These are phyloP conservation scores for Sus scrofa DNA, from an alignment of 2,113 vertebrate genomes.

Conservation along the genomic window DNA sequence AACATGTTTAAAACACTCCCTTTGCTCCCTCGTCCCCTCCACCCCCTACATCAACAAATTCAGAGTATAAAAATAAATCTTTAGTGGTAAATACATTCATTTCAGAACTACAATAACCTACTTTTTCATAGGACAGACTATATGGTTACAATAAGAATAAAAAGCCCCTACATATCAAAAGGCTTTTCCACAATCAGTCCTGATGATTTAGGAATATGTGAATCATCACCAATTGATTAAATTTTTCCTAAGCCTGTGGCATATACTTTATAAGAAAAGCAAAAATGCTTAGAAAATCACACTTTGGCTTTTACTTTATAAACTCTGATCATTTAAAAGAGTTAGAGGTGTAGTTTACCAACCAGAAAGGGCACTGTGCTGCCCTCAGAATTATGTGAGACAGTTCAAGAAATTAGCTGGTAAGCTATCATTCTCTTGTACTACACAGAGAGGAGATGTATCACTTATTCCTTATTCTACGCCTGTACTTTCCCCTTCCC, in stretches of 20 bases:
- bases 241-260: constrained; percentile 18
- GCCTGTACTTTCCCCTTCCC: not conserved
- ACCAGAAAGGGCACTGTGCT: not conserved
- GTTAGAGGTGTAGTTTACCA: not conserved
- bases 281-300: constrained; percentile 14
- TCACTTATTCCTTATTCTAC: not conserved
- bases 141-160: constrained; percentile 31
- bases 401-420: not conserved
- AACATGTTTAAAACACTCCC: not conserved
- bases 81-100: constrained; percentile 2
- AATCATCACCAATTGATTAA: constrained; percentile 37
- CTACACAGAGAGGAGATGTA: not conserved
- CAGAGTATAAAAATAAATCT: constrained; percentile 47
- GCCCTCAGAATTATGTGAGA: not conserved
- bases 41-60: not conserved
- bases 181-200: constrained; percentile 11
- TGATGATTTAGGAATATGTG: constrained; percentile 8
- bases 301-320: not conserved
- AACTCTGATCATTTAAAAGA: not conserved
- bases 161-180: constrained; percentile 11
- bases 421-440: not conserved
- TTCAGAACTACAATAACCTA: constrained; percentile 19
- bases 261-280: constrained; percentile 6
- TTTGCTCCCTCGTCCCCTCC: not conserved
- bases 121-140: constrained; percentile 9